Percentiles rank a stretch among this genome's conserved stretches.
phyloP scores from a whole-genome alignment of 2,797 vertebrate species.

The Agapornis canus region DNA sequence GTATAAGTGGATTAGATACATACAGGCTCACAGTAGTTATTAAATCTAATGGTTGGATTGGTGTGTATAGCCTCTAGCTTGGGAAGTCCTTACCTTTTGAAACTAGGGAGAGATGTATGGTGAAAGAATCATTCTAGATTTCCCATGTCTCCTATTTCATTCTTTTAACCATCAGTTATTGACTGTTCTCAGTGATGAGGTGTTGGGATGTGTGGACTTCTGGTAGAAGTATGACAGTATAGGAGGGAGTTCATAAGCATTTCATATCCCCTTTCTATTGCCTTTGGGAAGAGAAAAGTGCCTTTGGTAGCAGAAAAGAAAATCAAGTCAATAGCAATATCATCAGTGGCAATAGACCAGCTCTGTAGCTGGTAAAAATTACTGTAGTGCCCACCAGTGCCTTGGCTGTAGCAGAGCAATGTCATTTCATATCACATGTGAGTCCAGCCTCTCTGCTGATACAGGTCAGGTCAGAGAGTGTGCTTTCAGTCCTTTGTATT shows the following conservation, averaged over 20 bases:
- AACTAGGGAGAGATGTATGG: neutral
- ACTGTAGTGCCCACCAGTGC: neutral
- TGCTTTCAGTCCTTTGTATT: neutral
- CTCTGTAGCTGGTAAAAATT: neutral
- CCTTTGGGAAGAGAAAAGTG: neutral
- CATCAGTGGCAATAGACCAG: neutral
- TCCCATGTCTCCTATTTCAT: neutral
- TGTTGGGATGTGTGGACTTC: neutral
- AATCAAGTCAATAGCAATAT: neutral
- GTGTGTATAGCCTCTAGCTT: neutral
- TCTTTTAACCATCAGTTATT: neutral
- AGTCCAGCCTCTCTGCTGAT: neutral
- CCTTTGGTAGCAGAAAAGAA: neutral
- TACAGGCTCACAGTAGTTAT: neutral
- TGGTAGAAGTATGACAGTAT: neutral
- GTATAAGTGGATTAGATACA: neutral
- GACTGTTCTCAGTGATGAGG: neutral
- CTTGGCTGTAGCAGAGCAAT: neutral
- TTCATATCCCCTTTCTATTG: neutral
- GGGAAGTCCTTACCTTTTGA: neutral
- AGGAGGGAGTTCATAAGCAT: neutral
- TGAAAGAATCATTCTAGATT: neutral
- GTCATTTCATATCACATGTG: neutral
- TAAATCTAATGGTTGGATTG: neutral
- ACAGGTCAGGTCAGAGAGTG: neutral